These are phyloP conservation scores for Pyrrhia umbra DNA, from an alignment of 2,888 invertebrate genomes.

Conservation along the genomic window DNA sequence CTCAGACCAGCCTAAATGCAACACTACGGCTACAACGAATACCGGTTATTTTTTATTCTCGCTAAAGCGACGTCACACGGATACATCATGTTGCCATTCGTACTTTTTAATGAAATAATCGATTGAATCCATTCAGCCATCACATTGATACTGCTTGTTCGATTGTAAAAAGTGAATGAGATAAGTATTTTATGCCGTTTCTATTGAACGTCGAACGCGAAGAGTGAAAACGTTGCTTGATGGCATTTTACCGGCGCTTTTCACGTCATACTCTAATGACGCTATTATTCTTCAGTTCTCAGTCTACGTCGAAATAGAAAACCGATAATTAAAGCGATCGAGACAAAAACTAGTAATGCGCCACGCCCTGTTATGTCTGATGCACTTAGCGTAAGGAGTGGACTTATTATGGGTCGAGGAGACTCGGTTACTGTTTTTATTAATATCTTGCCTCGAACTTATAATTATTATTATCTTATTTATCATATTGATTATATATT, in stretches of 20 bases:
- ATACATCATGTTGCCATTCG: slow-evolving; percentile 31
- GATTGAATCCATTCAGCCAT: slow-evolving; percentile 50
- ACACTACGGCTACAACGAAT: slow-evolving; percentile 1
- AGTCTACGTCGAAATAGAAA: slow-evolving; percentile 83
- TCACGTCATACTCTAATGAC: slow-evolving; percentile 71
- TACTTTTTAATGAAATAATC: slow-evolving; percentile 50
- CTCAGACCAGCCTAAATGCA: slow-evolving; percentile 7
- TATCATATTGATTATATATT: not conserved
- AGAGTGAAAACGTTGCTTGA: slow-evolving; percentile 76
- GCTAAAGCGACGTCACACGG: slow-evolving; percentile 24
- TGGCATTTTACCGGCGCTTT: slow-evolving; percentile 70
- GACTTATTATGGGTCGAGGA: slow-evolving; percentile 39
- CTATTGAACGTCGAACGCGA: slow-evolving; percentile 69
- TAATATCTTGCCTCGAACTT: slow-evolving; percentile 6
- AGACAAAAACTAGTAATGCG: slow-evolving; percentile 66
- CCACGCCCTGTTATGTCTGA: slow-evolving; percentile 58
- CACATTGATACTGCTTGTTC: slow-evolving; percentile 28
- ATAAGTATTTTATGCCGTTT: slow-evolving; percentile 63
- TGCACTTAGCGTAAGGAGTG: slow-evolving; percentile 24
- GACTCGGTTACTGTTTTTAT: slow-evolving; percentile 35
- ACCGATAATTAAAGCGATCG: slow-evolving; percentile 75
- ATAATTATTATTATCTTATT: not conserved
- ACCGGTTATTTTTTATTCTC: slow-evolving; percentile 28
- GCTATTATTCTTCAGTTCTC: slow-evolving; percentile 84
- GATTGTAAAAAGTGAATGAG: slow-evolving; percentile 71